These are phyloP conservation scores for Calyptommatus sinebrachiatus DNA, from an alignment of 2,113 vertebrate species.

Conservation along the genomic window DNA sequence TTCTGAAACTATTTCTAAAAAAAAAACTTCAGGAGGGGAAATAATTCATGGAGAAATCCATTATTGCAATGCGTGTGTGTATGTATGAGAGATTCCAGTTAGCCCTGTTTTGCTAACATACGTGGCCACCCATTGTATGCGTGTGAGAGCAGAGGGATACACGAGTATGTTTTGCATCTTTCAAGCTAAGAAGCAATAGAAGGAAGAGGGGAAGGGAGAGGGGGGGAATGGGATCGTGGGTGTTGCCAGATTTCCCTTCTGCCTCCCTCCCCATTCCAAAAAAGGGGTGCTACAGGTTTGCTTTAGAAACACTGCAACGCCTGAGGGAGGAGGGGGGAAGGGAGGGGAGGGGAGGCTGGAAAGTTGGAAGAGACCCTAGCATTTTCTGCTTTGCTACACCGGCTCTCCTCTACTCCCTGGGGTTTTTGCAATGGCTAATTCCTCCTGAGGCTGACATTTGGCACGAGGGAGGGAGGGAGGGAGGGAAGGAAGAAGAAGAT, in stretches of 20 bases:
- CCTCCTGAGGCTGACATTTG: constrained; percentile 43
- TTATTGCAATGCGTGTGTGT: background rate
- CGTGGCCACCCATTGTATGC: background rate
- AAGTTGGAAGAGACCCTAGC: constrained; percentile 1
- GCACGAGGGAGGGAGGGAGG: constrained; percentile 9
- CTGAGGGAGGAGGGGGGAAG: background rate
- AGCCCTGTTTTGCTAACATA: background rate
- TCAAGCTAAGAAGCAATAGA: background rate
- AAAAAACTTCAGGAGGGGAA: background rate
- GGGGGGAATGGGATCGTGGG: too few species aligned
- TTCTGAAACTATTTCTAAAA: background rate
- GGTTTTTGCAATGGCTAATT: constrained; percentile 32
- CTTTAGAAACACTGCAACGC: constrained; percentile 2
- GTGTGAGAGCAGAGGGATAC: background rate
- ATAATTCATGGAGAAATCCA: background rate
- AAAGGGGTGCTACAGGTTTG: constrained; percentile 24
- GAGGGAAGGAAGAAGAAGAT: background rate
- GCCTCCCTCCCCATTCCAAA: background rate
- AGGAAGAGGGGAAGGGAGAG: background rate
- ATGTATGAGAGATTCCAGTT: background rate
- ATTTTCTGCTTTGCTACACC: constrained; percentile 15
- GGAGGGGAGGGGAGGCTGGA: background rate
- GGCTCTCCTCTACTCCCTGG: constrained; percentile 19
- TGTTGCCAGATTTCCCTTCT: background rate
- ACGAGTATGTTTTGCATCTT: background rate